Base-by-base conservation (phyloP, 2,888 invertebrate species). In the Acanthococcus lagerstroemiae region DNA sequence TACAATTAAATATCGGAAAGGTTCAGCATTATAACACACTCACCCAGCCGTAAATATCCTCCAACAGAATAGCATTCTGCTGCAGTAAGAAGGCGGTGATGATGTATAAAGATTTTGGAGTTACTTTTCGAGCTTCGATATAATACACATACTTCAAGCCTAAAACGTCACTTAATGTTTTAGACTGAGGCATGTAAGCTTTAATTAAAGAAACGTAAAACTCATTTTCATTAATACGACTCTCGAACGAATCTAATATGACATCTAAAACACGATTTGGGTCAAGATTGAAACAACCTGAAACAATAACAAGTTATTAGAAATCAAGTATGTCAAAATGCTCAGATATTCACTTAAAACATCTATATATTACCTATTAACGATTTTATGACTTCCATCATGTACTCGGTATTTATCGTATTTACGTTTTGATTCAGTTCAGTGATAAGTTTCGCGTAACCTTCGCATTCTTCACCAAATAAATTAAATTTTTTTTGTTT, bases 401-500 rank as follows among this genome's bases (percentile, higher is more conserved):
- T 82, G 70, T 82, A 81, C 73, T 82, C 82, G 71, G 86, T 83
- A 69, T 83, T 83, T 65, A 81, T 81, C 45, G 70, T 76, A 70
- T 84, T 81, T 73, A 90, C 88, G 9, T 48, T 15, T 77, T 92
- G 91, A 80, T 91, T 92, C 68, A 99, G 79, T 80, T 96, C 96
- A 19, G 92, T 88, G 67, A 95, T 86, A 54, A 97, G 80, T 77
- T 99, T 99, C 1, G 97, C 90, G 80, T 95, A 99, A 5, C 99
- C 99, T 81, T 99, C 99, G 78, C 91, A 95, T 80, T 99, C 99
- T 79, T 99, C 99, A 63, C 99, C 84, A 75, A 97, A 89, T 73
- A 99, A 81, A 80, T 99, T 99, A 77, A 96, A 99, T 75, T 99
- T 97, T 73, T 95, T 87, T 78, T 99, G 99, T 77, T 99, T 99